Base-by-base conservation (phyloP, 2,113 vertebrate genomes). In the Paradoxurus hermaphroditus region DNA sequence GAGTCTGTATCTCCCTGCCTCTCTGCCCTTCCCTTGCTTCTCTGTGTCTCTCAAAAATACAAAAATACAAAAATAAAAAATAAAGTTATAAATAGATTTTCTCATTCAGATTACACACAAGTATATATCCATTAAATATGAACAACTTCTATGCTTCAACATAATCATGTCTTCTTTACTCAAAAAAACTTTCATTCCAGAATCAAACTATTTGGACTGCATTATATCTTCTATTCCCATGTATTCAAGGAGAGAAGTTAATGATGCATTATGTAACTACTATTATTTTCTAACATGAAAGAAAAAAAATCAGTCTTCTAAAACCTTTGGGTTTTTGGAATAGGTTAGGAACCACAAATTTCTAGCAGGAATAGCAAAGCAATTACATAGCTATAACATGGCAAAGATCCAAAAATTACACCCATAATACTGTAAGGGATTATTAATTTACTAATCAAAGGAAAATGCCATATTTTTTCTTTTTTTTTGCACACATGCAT, bases 11-110 rank as follows among this genome's bases (percentile, higher is more conserved):
- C n/a, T n/a, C n/a, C n/a, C n/a, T n/a, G n/a, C n/a, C n/a, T n/a
- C n/a, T n/a, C n/a, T n/a, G n/a, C n/a, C n/a, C n/a, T n/a, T n/a
- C n/a, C n/a, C n/a, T n/a, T n/a, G n/a, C n/a, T n/a, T n/a, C n/a
- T n/a, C n/a, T n/a, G n/a, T n/a, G n/a, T n/a, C n/a, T n/a, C n/a
- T n/a, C n/a, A n/a, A n/a, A n/a, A n/a, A n/a, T n/a, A n/a, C n/a
- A n/a, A n/a, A n/a, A n/a, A n/a, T n/a, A n/a, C n/a, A n/a, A n/a
- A n/a, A n/a, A n/a, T n/a, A n/a, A n/a, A n/a, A n/a, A n/a, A n/a
- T n/a, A n/a, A n/a, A n/a, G n/a, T 86, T 94, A 78, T 81, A 90
- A 94, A 90, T 16, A 72, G 10, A 59, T 46, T 90, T 92, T 85
- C 56, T 44, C 53, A 77, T 65, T 65, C 13, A 96, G 70, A 46